These are phyloP conservation scores for Ascidia mentula DNA, from an alignment of 23 tunicate species.

Conservation along the genomic window DNA sequence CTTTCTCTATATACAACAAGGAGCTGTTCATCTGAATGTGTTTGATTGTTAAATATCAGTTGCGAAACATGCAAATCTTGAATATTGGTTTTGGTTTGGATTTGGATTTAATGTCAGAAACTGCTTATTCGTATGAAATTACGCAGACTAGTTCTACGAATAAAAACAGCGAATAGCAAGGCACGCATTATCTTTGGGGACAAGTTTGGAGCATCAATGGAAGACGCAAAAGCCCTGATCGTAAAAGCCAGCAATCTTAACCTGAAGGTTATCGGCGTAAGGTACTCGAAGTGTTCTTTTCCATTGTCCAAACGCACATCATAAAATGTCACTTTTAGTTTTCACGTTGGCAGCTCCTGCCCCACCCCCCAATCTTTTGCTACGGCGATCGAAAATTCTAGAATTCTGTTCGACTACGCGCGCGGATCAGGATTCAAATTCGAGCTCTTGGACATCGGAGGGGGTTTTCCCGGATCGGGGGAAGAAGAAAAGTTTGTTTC, in stretches of 20 bases:
- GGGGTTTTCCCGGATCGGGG: neutral
- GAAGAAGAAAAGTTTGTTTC: neutral
- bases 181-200: neutral
- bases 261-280: neutral
- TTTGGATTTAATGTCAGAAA: neutral
- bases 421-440: neutral
- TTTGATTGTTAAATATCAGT: too few relatives aligned
- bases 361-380: neutral
- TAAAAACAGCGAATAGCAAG: neutral
- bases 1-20: too few relatives aligned
- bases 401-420: neutral
- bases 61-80: too few relatives aligned
- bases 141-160: constrained; percentile 2
- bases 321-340: too few relatives aligned
- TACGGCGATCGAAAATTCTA: neutral
- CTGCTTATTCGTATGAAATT: neutral
- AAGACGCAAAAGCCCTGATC: neutral
- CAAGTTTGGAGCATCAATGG: constrained; percentile 17
- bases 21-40: too few relatives aligned
- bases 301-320: too few relatives aligned
- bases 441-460: neutral
- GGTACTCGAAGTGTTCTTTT: too few relatives aligned
- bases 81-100: too few relatives aligned
- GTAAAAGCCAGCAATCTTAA: neutral
- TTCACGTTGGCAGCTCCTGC: neutral